Evolutionary conservation across 2,888 invertebrate genomes (phyloP).

Genomic region (Meloe dianella): DNA sequence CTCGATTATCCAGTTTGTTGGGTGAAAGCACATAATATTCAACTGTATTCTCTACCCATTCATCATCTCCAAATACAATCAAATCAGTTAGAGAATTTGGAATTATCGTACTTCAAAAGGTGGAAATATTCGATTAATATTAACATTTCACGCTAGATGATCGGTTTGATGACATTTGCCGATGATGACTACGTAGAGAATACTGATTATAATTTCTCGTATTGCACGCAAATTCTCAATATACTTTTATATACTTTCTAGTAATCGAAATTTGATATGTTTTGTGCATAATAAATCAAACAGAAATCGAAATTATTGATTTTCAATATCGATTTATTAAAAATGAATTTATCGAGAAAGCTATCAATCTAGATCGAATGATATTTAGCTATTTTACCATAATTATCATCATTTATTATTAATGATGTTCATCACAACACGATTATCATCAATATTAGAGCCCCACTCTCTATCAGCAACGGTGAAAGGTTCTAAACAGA

Average conservation of each 20-base stretch:
- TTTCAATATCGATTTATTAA: not conserved
- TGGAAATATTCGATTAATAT: no score
- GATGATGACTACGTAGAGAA: not conserved
- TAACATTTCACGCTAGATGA: no score
- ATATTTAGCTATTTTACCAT: not conserved
- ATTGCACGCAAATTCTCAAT: constrained; percentile 4
- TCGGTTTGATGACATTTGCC: not conserved
- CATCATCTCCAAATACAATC: not conserved
- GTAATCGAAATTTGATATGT: not conserved
- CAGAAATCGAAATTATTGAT: not conserved
- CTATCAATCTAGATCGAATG: not conserved
- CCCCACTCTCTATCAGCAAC: constrained; percentile 22
- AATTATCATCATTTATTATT: not conserved
- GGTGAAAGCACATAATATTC: not conserved
- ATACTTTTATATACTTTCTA: constrained; percentile 1
- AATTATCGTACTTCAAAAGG: no score
- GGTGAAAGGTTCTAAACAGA: constrained; percentile 30
- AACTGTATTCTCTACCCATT: not conserved
- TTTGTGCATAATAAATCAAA: not conserved
- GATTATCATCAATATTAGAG: not conserved
- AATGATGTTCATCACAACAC: not conserved
- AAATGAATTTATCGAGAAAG: not conserved
- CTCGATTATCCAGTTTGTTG: not conserved
- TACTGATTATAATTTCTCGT: not conserved
- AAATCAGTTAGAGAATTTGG: not conserved